Evolutionary conservation across 2,888 invertebrate genomes (phyloP).

Genomic region (Candidula unifasciata): DNA sequence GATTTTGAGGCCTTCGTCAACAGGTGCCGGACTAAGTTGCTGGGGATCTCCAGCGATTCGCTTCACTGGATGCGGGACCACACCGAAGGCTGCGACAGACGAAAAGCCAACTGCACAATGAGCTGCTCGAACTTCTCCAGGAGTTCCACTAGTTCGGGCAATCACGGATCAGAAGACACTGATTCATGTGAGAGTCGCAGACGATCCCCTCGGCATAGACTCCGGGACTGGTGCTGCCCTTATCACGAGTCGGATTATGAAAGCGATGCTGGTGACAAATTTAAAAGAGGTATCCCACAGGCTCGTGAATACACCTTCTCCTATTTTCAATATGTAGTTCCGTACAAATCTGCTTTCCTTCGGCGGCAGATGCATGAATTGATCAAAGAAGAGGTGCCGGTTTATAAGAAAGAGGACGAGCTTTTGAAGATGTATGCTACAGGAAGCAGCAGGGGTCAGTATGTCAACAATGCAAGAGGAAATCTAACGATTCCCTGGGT

Average conservation of each 20-base stretch:
- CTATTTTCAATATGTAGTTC: not conserved
- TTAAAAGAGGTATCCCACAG: not conserved
- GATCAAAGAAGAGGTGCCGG: not conserved
- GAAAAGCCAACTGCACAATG: not conserved
- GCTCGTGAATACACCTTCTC: not conserved
- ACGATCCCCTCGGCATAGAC: no score
- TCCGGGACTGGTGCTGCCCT: not conserved
- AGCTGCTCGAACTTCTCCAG: not conserved
- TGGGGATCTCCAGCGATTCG: not conserved
- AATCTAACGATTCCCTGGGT: not conserved
- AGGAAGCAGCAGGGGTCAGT: not conserved
- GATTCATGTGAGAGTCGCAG: not conserved
- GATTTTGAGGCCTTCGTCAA: slow-evolving; percentile 34
- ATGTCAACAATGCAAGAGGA: not conserved
- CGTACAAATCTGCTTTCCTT: slow-evolving; percentile 38
- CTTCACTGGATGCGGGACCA: not conserved
- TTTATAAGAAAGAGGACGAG: slow-evolving; percentile 21
- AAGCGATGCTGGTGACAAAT: not conserved
- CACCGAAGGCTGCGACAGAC: not conserved
- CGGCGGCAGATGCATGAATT: slow-evolving; percentile 9
- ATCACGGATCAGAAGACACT: not conserved
- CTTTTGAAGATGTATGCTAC: slow-evolving; percentile 1
- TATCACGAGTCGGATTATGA: not conserved
- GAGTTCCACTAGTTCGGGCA: not conserved
- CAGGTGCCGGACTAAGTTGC: slow-evolving; percentile 1